Evolutionary conservation across 1,140 invertebrate species (phyloP).

Genomic region (Neuroterus valhalla): DNA sequence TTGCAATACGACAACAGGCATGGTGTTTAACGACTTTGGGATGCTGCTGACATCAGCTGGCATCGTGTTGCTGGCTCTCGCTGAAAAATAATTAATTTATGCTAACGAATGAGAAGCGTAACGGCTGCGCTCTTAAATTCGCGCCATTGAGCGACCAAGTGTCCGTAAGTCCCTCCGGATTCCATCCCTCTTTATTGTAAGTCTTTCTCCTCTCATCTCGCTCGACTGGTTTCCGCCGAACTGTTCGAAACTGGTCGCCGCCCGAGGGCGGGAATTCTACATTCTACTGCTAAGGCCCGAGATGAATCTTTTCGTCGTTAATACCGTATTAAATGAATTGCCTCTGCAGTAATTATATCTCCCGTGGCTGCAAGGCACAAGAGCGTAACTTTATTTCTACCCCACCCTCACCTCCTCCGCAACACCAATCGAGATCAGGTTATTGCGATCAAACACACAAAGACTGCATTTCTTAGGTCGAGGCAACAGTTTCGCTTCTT

Average conservation of each 20-base stretch:
- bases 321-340: slow-evolving; percentile 44
- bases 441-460: slow-evolving; percentile 23
- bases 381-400: slow-evolving; percentile 27
- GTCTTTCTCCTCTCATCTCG: slow-evolving; percentile 57
- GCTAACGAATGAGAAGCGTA: slow-evolving; percentile 75
- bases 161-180: slow-evolving; percentile 72
- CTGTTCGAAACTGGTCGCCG: slow-evolving; percentile 70
- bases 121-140: slow-evolving; percentile 74
- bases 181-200: too few relatives aligned
- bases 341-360: slow-evolving; percentile 30
- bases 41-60: slow-evolving; percentile 59
- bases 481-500: too few relatives aligned
- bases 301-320: slow-evolving; percentile 56
- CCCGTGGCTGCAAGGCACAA: slow-evolving; percentile 29
- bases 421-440: slow-evolving; percentile 21
- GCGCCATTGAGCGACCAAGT: slow-evolving; percentile 74
- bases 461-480: background rate
- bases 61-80: slow-evolving; percentile 48
- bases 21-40: slow-evolving; percentile 36
- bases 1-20: slow-evolving; percentile 33
- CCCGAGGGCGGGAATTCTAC: slow-evolving; percentile 55
- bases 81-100: slow-evolving; percentile 74
- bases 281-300: too few relatives aligned
- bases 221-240: slow-evolving; percentile 70
- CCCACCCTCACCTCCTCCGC: slow-evolving; percentile 11